These are phyloP conservation scores for Ostrea denselamellosa DNA, from an alignment of 1,140 invertebrate species.

Conservation along the genomic window DNA sequence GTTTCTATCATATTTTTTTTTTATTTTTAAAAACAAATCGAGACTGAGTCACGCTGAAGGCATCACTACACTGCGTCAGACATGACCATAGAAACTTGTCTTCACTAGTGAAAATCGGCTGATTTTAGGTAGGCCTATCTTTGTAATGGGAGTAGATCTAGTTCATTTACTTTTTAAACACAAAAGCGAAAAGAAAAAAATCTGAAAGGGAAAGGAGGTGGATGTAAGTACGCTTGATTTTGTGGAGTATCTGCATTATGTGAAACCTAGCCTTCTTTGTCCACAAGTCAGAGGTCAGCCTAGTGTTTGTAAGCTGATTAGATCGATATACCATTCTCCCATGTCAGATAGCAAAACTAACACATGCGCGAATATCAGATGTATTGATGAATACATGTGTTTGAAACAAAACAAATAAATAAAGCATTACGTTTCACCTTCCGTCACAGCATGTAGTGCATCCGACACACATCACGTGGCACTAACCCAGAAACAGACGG, in stretches of 20 bases:
- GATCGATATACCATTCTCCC: neutral
- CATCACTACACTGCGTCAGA: neutral
- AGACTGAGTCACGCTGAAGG: conserved; percentile 20
- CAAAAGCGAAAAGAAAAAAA: neutral
- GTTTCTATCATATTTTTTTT: conserved; percentile 31
- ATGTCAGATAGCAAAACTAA: conserved; percentile 18
- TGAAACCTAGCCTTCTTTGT: conserved; percentile 4
- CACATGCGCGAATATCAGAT: neutral
- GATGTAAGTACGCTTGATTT: neutral
- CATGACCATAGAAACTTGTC: neutral
- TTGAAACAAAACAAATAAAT: conserved; percentile 3
- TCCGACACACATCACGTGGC: neutral
- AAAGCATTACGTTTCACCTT: neutral
- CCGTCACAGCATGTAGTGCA: neutral
- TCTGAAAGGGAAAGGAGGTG: neutral
- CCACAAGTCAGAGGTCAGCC: neutral
- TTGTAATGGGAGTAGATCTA: no score
- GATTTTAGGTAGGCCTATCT: no score
- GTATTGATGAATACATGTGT: conserved; percentile 14
- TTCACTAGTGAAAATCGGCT: no score
- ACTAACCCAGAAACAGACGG: neutral
- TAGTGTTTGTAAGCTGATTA: neutral
- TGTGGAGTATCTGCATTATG: neutral
- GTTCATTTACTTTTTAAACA: neutral
- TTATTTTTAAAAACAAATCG: conserved; percentile 36